Conservation (phyloP, 2,888 invertebrate species). For the Gymnocheta viridis region DNA sequence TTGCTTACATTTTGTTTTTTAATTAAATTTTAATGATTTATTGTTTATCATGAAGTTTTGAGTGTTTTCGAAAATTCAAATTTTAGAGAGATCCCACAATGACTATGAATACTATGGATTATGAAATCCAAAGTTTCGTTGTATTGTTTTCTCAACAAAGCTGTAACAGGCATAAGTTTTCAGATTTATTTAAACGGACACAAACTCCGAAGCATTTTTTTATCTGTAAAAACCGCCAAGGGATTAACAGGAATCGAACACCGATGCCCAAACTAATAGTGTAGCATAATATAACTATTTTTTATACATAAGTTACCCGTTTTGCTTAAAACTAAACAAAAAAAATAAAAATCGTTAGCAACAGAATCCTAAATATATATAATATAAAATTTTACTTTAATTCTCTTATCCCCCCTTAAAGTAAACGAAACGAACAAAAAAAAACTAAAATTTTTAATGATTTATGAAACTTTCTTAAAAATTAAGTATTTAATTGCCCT, state of each 20-base stretch:
- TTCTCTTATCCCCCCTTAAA: neutral
- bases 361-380: neutral
- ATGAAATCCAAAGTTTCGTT: no score
- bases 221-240: no score
- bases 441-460: slow-evolving; percentile 31
- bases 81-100: no score
- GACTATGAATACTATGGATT: no score
- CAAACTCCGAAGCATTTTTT: no score
- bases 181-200: no score
- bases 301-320: no score
- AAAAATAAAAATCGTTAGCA: neutral
- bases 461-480: slow-evolving; percentile 62
- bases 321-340: neutral
- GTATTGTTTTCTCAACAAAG: no score
- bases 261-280: no score
- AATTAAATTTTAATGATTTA: slow-evolving; percentile 67
- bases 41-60: slow-evolving; percentile 16
- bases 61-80: neutral
- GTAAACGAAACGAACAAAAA: neutral
- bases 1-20: slow-evolving; percentile 41
- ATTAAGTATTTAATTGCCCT: slow-evolving; percentile 61
- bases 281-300: no score
- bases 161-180: no score
- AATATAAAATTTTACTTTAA: slow-evolving; percentile 7
- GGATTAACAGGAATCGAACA: no score